Evolutionary conservation across 2,113 vertebrate species (phyloP), one percentile per base, ranked within the genome.

Genomic region (Gymnocephalus cernua): DNA sequence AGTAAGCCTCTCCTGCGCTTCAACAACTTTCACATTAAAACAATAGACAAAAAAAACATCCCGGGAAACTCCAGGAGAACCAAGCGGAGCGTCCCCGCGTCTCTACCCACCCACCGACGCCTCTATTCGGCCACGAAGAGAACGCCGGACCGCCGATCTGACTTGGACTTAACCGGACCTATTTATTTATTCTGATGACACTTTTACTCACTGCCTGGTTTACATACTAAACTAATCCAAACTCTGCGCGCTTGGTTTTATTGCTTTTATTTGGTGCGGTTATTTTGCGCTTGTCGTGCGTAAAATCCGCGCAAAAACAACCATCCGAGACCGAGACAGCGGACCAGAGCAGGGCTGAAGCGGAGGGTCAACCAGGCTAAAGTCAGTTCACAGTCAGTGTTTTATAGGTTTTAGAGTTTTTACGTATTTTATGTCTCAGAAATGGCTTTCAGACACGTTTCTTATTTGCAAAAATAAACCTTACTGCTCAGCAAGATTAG

Each of bases 271-370:
- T 25, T 56, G 27, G 59, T 27, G 82, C 64, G 59, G 18, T 27
- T 45, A 19, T 73, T 44, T 27, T 74, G 51, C 51, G 35, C 35
- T 65, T 13, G 5, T n/a, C 50, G 77, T 64, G 80, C 83, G 80
- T 79, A 86, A 90, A 88, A 65, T 50, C 75, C 41, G 79, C 67
- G 47, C 27, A 61, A 3, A 79, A 66, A 58, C 32, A 32, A 10
- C 67, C 51, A 53, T 5, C 38, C 10, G 56, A 56, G 21, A 4
- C 25, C 4, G 57, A 66, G 64, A 27, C 29, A 48, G 62, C 58
- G 56, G 16, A 54, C 47, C 72, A 4, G 58, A 54, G 75, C 54
- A 2, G 72, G 38, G 65, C 47, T 35, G 63, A 9, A 53, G 69
- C 63, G 69, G 69, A 79, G 63, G 56, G 48, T 64, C 63, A 21